Base-by-base conservation (phyloP, 2,888 invertebrate species). In the Chirona hameri region DNA sequence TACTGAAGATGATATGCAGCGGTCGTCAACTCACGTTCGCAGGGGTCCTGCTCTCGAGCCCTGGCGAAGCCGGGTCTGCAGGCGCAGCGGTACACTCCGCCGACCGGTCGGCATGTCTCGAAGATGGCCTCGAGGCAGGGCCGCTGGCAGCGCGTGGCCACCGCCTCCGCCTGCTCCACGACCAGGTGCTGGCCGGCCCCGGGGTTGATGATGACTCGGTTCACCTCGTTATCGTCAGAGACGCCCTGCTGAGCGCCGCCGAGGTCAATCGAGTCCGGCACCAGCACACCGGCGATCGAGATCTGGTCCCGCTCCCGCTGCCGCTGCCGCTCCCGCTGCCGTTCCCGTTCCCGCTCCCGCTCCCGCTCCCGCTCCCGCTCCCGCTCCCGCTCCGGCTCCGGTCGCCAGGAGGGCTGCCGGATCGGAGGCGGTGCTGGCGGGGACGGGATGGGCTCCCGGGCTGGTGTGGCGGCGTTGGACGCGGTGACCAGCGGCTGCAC, bases 31-130 rank as follows among this genome's bases (percentile, higher is more conserved):
- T 85, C 84, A 86, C 86, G 86, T 84, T 85, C 85, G 82, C 86
- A 86, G 21, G 85, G 82, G 80, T 85, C 84, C 80, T 84, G 82
- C 10, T 83, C 83, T 39, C 85, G 84, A 83, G 84, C 85, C 80
- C 85, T 84, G 12, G 86, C 84, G 83, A 85, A 86, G 14, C 86
- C 86, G 5, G 86, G 85, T 48, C 85, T 82, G 81, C 86, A 86
- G 69, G 85, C 85, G 76, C 86, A 86, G 46, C 83, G 84, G 83
- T 85, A 85, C 7, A 82, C 84, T 0, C 85, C 86, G n/a, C 85
- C 83, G 31, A 83, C 82, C 60, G 85, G 84, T 79, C 84, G 84
- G 81, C 86, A 86, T 7, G 86, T 84, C 81, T 86, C 86, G 55
- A 86, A 85, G 69, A 86, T 85, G 46, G 85, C 85, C 9, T 85